Conservation (phyloP, 2,888 invertebrate species). For the Chloroclystis v-ata region DNA sequence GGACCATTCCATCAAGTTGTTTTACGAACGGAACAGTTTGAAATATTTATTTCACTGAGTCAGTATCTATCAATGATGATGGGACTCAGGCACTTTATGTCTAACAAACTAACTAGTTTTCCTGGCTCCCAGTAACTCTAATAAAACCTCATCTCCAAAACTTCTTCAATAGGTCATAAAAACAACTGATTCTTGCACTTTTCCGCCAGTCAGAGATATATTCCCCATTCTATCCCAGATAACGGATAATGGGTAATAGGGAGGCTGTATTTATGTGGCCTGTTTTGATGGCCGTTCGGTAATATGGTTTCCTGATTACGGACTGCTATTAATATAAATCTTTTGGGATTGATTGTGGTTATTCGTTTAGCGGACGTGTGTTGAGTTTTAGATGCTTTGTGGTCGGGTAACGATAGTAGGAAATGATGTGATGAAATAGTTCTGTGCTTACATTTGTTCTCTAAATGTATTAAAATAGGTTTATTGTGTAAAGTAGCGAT, state of each 20-base stretch:
- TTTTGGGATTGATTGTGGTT: constrained; percentile 7
- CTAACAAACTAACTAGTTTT: not conserved
- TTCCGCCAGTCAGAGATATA: not conserved
- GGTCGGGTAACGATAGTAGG: too few relatives aligned
- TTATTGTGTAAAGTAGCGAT: too few relatives aligned
- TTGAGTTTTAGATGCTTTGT: not conserved
- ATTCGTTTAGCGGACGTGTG: not conserved
- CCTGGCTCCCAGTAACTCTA: not conserved
- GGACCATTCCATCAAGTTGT: too few relatives aligned
- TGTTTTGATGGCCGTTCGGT: constrained; percentile 15
- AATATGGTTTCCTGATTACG: constrained; percentile 16
- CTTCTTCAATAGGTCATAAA: constrained; percentile 1
- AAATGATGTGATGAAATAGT: too few relatives aligned
- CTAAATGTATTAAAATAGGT: too few relatives aligned
- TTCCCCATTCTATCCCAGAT: not conserved
- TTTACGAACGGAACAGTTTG: too few relatives aligned
- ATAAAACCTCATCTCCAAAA: constrained; percentile 3
- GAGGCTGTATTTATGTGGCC: constrained; percentile 17
- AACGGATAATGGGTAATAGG: constrained; percentile 7
- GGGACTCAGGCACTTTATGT: too few relatives aligned
- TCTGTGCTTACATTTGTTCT: too few relatives aligned
- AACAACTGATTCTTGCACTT: constrained; percentile 7
- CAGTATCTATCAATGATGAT: too few relatives aligned
- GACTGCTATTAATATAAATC: constrained; percentile 13
- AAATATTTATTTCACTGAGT: too few relatives aligned